Conservation (phyloP, 2,888 invertebrate species). For the Sinopyrophorus schimmeli region DNA sequence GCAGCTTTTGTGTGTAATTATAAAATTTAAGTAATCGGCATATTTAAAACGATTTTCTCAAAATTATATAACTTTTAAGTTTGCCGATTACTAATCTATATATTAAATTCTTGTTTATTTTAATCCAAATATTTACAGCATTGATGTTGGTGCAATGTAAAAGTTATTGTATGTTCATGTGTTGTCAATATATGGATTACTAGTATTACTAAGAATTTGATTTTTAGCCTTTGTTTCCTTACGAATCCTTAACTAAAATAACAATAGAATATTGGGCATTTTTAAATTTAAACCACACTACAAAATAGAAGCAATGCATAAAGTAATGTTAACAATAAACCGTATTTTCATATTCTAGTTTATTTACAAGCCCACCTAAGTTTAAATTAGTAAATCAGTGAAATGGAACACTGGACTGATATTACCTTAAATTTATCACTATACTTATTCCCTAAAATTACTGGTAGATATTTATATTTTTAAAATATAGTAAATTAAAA, state of each 20-base stretch:
- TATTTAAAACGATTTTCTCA: slow-evolving; percentile 26
- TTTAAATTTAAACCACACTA: background rate
- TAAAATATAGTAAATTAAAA: background rate
- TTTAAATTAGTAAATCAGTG: too few species aligned
- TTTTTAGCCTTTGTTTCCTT: slow-evolving; percentile 33
- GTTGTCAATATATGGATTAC: slow-evolving; percentile 54
- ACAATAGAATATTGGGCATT: slow-evolving; percentile 32
- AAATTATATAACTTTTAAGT: slow-evolving; percentile 25
- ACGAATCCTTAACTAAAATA: slow-evolving; percentile 15
- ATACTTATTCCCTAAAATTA: too few species aligned
- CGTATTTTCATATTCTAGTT: too few species aligned
- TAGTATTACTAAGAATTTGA: slow-evolving; percentile 41
- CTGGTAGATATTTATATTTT: background rate
- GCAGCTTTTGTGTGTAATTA: slow-evolving; percentile 18
- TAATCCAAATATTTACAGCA: slow-evolving; percentile 53
- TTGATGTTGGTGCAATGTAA: slow-evolving; percentile 42
- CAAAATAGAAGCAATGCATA: background rate
- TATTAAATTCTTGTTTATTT: slow-evolving; percentile 41
- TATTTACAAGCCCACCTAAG: too few species aligned
- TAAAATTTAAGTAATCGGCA: slow-evolving; percentile 31
- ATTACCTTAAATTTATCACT: too few species aligned
- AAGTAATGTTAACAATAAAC: too few species aligned
- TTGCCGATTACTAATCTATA: slow-evolving; percentile 32
- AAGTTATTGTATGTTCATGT: slow-evolving; percentile 44
- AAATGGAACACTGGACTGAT: too few species aligned